Conservation (phyloP, 2,888 invertebrate species). For the Polymixis flavicincta region DNA sequence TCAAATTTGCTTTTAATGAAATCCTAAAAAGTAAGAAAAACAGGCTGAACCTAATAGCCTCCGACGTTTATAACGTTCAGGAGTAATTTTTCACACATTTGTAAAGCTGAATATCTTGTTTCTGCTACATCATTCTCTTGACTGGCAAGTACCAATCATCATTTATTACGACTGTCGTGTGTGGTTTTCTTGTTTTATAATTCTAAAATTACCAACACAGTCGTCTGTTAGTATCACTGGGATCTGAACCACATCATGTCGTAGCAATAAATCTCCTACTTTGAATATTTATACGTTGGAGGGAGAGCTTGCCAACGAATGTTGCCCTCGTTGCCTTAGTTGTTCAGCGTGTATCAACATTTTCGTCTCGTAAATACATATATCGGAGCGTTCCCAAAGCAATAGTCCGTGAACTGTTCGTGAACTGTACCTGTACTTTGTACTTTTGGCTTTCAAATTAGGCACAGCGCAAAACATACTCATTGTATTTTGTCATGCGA, state of each 20-base stretch:
- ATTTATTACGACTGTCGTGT: constrained; percentile 62
- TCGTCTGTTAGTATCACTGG: constrained; percentile 53
- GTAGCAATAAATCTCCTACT: constrained; percentile 72
- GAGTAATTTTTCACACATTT: constrained; percentile 56
- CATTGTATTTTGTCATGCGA: constrained; percentile 83
- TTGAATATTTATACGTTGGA: constrained; percentile 70
- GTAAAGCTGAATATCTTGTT: constrained; percentile 55
- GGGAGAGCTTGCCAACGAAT: constrained; percentile 73
- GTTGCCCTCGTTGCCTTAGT: constrained; percentile 70
- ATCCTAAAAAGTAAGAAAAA: constrained; percentile 34
- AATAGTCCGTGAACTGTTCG: constrained; percentile 74
- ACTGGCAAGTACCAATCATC: constrained; percentile 63
- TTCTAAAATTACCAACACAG: constrained; percentile 61
- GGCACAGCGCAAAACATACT: constrained; percentile 75
- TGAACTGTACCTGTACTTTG: constrained; percentile 73
- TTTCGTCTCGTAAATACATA: constrained; percentile 77
- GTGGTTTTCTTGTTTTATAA: constrained; percentile 57
- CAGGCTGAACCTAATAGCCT: constrained; percentile 21
- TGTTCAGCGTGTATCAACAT: constrained; percentile 72
- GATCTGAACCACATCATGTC: constrained; percentile 71
- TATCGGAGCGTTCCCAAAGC: constrained; percentile 73
- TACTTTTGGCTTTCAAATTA: constrained; percentile 82
- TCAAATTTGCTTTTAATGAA: constrained; percentile 54
- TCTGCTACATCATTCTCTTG: constrained; percentile 48
- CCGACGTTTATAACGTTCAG: constrained; percentile 40